Base-by-base conservation (phyloP, 2,113 vertebrate genomes). In the Uria aalge region DNA sequence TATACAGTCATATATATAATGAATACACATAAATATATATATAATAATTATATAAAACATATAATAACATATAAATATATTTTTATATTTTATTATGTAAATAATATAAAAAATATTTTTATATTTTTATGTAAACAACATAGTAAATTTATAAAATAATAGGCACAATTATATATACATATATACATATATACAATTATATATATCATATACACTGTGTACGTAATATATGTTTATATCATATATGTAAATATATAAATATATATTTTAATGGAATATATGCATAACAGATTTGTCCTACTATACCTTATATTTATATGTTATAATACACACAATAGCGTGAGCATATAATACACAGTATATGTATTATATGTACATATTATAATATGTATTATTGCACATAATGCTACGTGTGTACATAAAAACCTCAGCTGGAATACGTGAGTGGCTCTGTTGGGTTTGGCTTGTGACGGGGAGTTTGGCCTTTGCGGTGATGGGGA, bases 271-370 rank as follows among this genome's bases (percentile, higher is more conserved):
- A 32, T 8, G 16, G 47, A 10, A 30, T 40, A 69, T 32, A 32
- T 17, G 19, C 27, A 5, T 6, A 14, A 40, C 30, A 48, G 10
- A 29, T 1, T 0, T 36, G 15, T 15, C n/a, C 43, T 34, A 2
- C 11, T 63, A 2, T 38, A 19, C 71, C 72, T 73, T 79, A 23
- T 47, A 55, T 41, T 56, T 81, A 15, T 27, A 12, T 9, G 40
- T 56, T 34, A 40, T 23, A 36, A 50, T 66, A 57, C 5, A 57
- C 12, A 22, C 56, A 41, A 22, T 43, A 38, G 14, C 2, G 2
- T 23, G 30, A 29, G 4, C 20, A 59, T 73, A 11, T 16, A n/a
- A 40, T 15, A n/a, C 14, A 32, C 12, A 8, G 13, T 26, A 15
- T 34, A 43, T 36, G 12, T 26, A 66, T 34, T 84, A 34, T 30